These are phyloP conservation scores for Drosophila macrospina DNA, from an alignment of 2,888 invertebrate genomes.

Conservation along the genomic window DNA sequence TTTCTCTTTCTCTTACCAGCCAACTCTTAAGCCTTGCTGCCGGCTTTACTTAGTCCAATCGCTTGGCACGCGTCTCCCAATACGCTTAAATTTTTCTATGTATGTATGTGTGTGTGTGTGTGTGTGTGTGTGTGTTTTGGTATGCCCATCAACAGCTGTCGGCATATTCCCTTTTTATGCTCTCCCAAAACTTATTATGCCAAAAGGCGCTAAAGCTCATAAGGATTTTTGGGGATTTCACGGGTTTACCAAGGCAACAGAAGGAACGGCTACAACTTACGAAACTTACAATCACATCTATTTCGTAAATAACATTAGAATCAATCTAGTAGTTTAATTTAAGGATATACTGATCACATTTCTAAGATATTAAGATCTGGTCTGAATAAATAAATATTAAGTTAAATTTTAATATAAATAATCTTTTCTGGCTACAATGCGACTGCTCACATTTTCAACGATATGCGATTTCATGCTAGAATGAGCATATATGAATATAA, in stretches of 20 bases:
- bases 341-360: background rate
- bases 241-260: conserved; percentile 7
- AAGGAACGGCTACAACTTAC: background rate
- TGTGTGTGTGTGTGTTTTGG: conserved; percentile 40
- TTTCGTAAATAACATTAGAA: background rate
- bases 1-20: conserved; percentile 11
- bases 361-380: background rate
- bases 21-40: conserved; percentile 56
- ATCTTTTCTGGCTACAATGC: background rate
- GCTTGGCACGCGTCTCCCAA: conserved; percentile 62
- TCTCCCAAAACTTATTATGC: conserved; percentile 66
- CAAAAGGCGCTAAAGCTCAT: conserved; percentile 56
- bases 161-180: conserved; percentile 62
- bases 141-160: conserved; percentile 69
- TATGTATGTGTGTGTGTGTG: too few relatives aligned
- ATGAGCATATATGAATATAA: conserved; percentile 47
- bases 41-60: conserved; percentile 51
- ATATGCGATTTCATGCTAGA: conserved; percentile 16
- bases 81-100: conserved; percentile 47
- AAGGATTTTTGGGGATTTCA: conserved; percentile 52
- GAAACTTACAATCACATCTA: background rate
- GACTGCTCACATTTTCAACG: background rate
- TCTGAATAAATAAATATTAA: conserved; percentile 16
- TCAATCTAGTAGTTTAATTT: background rate
- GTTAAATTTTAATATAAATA: conserved; percentile 18